Evolutionary conservation across 2,888 invertebrate genomes (phyloP).

Genomic region (Thereva unica): DNA sequence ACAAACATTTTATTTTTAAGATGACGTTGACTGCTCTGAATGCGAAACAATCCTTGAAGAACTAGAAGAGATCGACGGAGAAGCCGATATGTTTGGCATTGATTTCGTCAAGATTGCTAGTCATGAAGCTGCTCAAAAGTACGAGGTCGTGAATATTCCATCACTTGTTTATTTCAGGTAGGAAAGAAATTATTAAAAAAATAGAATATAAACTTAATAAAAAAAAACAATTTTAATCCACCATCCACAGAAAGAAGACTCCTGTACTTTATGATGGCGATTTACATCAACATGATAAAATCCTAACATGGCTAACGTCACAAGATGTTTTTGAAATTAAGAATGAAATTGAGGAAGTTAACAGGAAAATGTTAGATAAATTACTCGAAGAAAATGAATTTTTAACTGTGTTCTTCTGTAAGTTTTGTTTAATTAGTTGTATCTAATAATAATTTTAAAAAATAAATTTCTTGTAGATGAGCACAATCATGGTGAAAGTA

Average conservation of each 20-base stretch:
- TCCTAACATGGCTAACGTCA: slow-evolving; percentile 87
- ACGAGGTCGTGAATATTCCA: slow-evolving; percentile 81
- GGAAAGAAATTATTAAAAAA: background rate
- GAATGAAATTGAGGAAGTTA: slow-evolving; percentile 96
- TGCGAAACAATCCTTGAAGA: slow-evolving; percentile 89
- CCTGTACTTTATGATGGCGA: slow-evolving; percentile 91
- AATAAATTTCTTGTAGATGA: slow-evolving; percentile 65
- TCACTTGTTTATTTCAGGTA: slow-evolving; percentile 83
- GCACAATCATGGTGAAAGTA: slow-evolving; percentile 77
- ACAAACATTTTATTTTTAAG: slow-evolving; percentile 56
- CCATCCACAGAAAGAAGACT: slow-evolving; percentile 62
- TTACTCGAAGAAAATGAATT: slow-evolving; percentile 93
- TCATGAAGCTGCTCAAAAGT: slow-evolving; percentile 78
- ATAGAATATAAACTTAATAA: background rate
- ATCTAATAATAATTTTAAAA: slow-evolving; percentile 4
- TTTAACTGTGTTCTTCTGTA: slow-evolving; percentile 93
- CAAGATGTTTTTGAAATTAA: slow-evolving; percentile 94
- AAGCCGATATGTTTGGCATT: slow-evolving; percentile 90
- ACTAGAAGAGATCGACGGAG: slow-evolving; percentile 92
- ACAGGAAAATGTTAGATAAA: slow-evolving; percentile 95
- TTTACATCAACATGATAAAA: slow-evolving; percentile 80
- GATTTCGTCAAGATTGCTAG: slow-evolving; percentile 92
- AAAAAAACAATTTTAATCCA: background rate
- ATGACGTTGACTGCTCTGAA: slow-evolving; percentile 88
- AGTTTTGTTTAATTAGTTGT: slow-evolving; percentile 56